These are phyloP conservation scores for Neogobius melanostomus DNA, from an alignment of 2,113 vertebrate species.

Conservation along the genomic window DNA sequence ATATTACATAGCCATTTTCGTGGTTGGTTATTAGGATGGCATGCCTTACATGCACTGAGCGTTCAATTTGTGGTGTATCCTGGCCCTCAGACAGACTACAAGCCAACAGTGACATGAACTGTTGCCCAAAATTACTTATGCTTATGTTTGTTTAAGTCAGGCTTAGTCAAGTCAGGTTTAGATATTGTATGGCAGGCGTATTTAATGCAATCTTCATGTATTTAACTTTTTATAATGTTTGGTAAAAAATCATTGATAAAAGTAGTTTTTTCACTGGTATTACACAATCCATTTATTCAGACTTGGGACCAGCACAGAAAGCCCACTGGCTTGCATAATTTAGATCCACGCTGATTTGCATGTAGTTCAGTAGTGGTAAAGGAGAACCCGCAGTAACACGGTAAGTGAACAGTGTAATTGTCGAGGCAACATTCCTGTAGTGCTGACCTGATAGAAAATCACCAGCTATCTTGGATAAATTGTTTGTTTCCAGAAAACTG, in stretches of 20 bases:
- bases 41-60: too few relatives aligned
- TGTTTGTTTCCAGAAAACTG: constrained; percentile 7
- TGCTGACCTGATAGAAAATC: neutral
- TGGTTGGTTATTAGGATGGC: neutral
- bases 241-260: too few relatives aligned
- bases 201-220: too few relatives aligned
- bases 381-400: neutral
- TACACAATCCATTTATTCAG: neutral
- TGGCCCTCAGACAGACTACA: too few relatives aligned
- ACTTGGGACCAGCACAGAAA: neutral
- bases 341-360: neutral
- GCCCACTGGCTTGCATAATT: neutral
- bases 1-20: neutral
- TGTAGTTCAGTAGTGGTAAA: neutral
- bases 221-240: too few relatives aligned
- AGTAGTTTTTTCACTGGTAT: too few relatives aligned
- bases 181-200: too few relatives aligned
- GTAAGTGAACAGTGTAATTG: neutral
- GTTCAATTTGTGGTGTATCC: too few relatives aligned
- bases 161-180: too few relatives aligned
- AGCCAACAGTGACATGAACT: too few relatives aligned
- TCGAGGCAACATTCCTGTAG: neutral
- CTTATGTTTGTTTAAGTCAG: too few relatives aligned
- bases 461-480: constrained; percentile 1
- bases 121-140: too few relatives aligned